phyloP scores from a whole-genome alignment of 2,888 invertebrate species.

The Ennomos fuscantarius region DNA sequence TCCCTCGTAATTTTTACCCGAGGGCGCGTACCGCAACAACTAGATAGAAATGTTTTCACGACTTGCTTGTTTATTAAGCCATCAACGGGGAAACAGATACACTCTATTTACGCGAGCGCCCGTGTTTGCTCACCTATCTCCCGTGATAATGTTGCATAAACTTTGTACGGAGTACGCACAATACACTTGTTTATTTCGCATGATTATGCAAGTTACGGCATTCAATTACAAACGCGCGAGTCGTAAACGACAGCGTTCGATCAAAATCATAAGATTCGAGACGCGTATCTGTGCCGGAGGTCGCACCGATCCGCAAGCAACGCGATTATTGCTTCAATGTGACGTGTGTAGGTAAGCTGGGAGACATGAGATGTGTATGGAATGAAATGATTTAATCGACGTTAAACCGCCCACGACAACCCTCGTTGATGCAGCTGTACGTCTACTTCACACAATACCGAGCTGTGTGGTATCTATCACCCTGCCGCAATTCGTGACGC shows the following conservation, averaged over 20 bases:
- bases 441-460: conserved; percentile 61
- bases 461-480: conserved; percentile 53
- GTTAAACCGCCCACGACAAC: conserved; percentile 56
- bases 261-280: conserved; percentile 31
- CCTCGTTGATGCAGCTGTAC: conserved; percentile 56
- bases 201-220: conserved; percentile 57
- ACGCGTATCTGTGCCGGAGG: conserved; percentile 61
- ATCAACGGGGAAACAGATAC: conserved; percentile 79
- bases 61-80: conserved; percentile 81
- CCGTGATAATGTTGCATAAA: conserved; percentile 79
- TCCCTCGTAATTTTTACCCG: conserved; percentile 80
- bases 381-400: conserved; percentile 75
- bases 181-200: conserved; percentile 62
- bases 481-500: conserved; percentile 38
- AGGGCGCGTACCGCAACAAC: conserved; percentile 72
- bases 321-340: conserved; percentile 76
- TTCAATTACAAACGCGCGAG: conserved; percentile 59
- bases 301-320: conserved; percentile 62
- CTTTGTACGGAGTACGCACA: conserved; percentile 54
- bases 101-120: conserved; percentile 74
- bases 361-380: conserved; percentile 64
- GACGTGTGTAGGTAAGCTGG: conserved; percentile 65
- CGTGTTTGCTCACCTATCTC: conserved; percentile 75
- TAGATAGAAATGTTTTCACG: conserved; percentile 81
- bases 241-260: conserved; percentile 43